These are phyloP conservation scores for Heteromurus nitidus DNA, from an alignment of 2,888 invertebrate species.

Conservation along the genomic window DNA sequence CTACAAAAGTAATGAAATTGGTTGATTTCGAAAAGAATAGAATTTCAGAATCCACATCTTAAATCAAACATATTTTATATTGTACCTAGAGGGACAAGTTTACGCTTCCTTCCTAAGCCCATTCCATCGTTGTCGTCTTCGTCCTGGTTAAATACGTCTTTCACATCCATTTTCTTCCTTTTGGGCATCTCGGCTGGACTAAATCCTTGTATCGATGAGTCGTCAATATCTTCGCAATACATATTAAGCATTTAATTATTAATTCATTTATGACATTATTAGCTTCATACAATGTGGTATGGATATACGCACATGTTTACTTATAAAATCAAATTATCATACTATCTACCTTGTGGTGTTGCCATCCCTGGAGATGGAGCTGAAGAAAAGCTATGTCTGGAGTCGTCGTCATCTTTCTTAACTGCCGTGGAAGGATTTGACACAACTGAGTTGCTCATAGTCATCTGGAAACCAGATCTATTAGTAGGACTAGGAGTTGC, in stretches of 20 bases:
- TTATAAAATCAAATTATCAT: background rate
- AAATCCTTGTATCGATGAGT: conserved; percentile 69
- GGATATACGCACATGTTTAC: background rate
- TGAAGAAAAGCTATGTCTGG: conserved; percentile 70
- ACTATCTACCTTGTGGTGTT: conserved; percentile 35
- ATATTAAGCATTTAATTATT: too few species aligned
- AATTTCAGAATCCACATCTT: too few species aligned
- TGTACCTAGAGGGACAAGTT: conserved; percentile 85
- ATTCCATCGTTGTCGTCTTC: conserved; percentile 79
- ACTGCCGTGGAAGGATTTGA: conserved; percentile 11
- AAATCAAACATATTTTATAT: background rate
- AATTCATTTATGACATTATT: background rate
- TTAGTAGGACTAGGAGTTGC: conserved; percentile 52
- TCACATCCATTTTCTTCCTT: conserved; percentile 86
- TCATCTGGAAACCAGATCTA: conserved; percentile 53
- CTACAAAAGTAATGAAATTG: conserved; percentile 75
- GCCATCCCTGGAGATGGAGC: conserved; percentile 70
- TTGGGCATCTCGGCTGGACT: conserved; percentile 72
- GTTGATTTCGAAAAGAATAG: too few species aligned
- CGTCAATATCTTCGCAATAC: conserved; percentile 60
- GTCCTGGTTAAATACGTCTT: conserved; percentile 90
- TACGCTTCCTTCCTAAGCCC: conserved; percentile 82
- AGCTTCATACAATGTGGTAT: background rate
- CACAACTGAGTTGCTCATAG: conserved; percentile 35
- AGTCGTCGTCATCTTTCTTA: conserved; percentile 69